Base-by-base conservation (phyloP, 1,140 invertebrate genomes). In the Akabosia matsudoensis region DNA sequence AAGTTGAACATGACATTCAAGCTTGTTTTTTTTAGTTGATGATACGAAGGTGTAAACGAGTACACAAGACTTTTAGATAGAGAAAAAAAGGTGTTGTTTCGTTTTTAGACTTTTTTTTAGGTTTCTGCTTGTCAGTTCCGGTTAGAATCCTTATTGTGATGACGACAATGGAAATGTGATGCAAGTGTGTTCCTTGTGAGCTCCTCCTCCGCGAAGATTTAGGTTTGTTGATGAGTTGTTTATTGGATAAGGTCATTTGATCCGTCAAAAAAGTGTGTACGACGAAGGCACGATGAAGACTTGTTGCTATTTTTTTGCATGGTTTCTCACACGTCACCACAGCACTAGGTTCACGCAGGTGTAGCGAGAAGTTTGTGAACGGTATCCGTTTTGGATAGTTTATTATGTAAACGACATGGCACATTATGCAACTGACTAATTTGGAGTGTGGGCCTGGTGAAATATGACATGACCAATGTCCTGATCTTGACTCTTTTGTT, bases 241-340 rank as follows among this genome's bases (percentile, higher is more conserved):
- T n/a, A 61, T 61, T n/a, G 24, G 54, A 3, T 61, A 61, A 61
- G 54, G 54, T 61, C 24, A 61, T 61, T 61, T 61, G 54, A 61
- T 61, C 54, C 54, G 54, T 61, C 54, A 61, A 13, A n/a, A 51
- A n/a, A n/a, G n/a, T n/a, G n/a, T n/a, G n/a, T n/a, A n/a, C n/a
- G n/a, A n/a, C n/a, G n/a, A n/a, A n/a, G n/a, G n/a, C n/a, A n/a
- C n/a, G n/a, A n/a, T n/a, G n/a, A n/a, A n/a, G n/a, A n/a, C n/a
- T n/a, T n/a, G n/a, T n/a, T n/a, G n/a, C n/a, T n/a, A n/a, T n/a
- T n/a, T n/a, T n/a, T n/a, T n/a, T n/a, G n/a, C n/a, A n/a, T n/a
- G n/a, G n/a, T n/a, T n/a, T n/a, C n/a, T n/a, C n/a, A n/a, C n/a
- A n/a, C n/a, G n/a, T n/a, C n/a, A n/a, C n/a, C n/a, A n/a, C n/a